Base-by-base conservation (phyloP, 1,140 invertebrate genomes). In the Matsumurasca onukii region DNA sequence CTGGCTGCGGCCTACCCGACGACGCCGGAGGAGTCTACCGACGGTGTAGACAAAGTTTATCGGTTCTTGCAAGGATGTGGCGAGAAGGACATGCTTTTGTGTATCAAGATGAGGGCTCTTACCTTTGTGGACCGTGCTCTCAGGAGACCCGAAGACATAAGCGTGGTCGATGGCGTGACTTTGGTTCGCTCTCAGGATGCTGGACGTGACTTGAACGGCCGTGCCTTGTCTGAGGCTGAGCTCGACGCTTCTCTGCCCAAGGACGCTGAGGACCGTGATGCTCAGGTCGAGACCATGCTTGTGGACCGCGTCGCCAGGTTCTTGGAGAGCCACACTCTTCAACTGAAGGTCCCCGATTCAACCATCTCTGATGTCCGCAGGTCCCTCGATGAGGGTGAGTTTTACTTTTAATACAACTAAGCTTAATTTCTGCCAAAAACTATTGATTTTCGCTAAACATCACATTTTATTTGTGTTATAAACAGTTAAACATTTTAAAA, bases 251-350 rank as follows among this genome's bases (percentile, higher is more conserved):
- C 74, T 22, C 78, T 92, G 63, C 86, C 90, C 25, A 82, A 85
- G 13, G 88, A 92, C 73, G 81, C 83, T 20, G 85, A 87, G 72
- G 88, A 87, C 17, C 85, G 89, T 69, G 90, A 93, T 78, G 82
- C 86, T n/a, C 86, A 88, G 63, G 84, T 93, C 2, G 89, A 93
- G 72, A 85, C 86, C n/a, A 84, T 90, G 61, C 80, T 93, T 30
- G 79, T 90, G 24, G 90, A 93, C 73, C 85, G 87, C 51, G 84
- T 90, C 31, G 85, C 88, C 67, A 85, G 87, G 68, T 92, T 91
- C 83, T 82, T 93, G 59, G 86, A 89, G 70, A 89, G 88, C 64
- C 90, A 91, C 78, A 91, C 90, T 17, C 83, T 92, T 51, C 89
- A 92, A 77, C 85, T 92, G 70, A 90, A 88, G 76, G 79, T 92